These are phyloP conservation scores for Holothuria glaberrima DNA, from an alignment of 35 echinoderm and acorn worm species.

Conservation along the genomic window DNA sequence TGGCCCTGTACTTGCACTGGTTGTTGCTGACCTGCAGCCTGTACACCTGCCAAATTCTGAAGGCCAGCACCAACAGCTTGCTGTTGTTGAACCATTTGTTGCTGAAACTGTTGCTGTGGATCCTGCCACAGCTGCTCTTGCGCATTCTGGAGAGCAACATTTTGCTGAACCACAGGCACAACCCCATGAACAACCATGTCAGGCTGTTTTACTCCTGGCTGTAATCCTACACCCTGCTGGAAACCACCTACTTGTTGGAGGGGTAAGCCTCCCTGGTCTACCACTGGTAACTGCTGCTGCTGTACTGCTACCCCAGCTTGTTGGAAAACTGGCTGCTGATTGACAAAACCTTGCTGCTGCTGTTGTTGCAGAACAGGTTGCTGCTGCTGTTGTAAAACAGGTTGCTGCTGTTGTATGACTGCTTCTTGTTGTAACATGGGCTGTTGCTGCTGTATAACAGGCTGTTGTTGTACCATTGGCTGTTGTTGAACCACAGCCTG, in stretches of 20 bases:
- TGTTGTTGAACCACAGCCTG: no score
- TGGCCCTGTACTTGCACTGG: background rate
- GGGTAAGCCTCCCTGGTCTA: background rate
- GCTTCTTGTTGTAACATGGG: no score
- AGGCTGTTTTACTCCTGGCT: no score
- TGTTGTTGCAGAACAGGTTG: conserved; percentile 28
- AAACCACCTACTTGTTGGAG: background rate
- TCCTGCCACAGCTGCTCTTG: background rate
- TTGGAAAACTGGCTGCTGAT: background rate
- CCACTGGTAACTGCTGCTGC: background rate
- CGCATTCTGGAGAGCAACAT: background rate
- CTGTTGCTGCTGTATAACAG: no score
- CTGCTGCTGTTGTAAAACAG: no score
- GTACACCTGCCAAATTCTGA: background rate
- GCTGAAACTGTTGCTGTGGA: background rate
- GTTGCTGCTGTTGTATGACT: no score
- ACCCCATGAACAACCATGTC: background rate
- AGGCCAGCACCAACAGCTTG: background rate
- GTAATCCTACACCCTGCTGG: no score
- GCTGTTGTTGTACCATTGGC: no score
- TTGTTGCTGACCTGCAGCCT: conserved; percentile 6
- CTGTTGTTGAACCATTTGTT: background rate
- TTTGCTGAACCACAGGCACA: background rate
- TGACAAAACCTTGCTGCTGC: background rate
- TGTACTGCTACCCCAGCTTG: background rate